phyloP scores from a whole-genome alignment of 2,797 vertebrate species.

The Scyliorhinus canicula region DNA sequence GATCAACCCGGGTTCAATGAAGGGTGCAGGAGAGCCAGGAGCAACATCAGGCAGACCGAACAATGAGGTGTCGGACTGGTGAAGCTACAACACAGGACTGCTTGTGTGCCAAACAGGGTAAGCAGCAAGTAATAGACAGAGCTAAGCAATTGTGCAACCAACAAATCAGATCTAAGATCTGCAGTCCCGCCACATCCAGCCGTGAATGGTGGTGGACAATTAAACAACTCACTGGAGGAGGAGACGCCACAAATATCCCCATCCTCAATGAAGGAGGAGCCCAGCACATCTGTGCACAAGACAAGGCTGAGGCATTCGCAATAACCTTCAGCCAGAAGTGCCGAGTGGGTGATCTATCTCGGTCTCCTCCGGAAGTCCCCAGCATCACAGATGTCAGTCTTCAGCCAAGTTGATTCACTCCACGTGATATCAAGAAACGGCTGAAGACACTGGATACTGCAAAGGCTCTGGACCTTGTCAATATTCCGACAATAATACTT shows the following conservation, averaged over 20 bases:
- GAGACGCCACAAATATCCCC: background rate
- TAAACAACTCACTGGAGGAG: background rate
- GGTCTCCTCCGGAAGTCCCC: background rate
- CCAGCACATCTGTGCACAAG: background rate
- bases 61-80: background rate
- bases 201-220: too few relatives aligned
- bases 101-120: background rate
- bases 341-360: background rate
- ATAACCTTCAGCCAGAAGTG: background rate
- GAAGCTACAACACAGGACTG: background rate
- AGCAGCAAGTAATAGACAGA: background rate
- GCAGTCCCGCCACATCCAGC: background rate
- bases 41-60: background rate
- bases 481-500: background rate
- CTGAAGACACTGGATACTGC: background rate
- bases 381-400: background rate
- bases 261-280: background rate
- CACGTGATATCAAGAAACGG: background rate
- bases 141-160: background rate
- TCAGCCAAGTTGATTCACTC: background rate
- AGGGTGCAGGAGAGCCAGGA: background rate
- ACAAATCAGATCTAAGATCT: background rate
- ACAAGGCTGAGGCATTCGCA: too few relatives aligned
- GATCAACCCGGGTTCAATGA: background rate
- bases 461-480: background rate